Base-by-base conservation (phyloP, 2,888 invertebrate genomes). In the Metellina segmentata region DNA sequence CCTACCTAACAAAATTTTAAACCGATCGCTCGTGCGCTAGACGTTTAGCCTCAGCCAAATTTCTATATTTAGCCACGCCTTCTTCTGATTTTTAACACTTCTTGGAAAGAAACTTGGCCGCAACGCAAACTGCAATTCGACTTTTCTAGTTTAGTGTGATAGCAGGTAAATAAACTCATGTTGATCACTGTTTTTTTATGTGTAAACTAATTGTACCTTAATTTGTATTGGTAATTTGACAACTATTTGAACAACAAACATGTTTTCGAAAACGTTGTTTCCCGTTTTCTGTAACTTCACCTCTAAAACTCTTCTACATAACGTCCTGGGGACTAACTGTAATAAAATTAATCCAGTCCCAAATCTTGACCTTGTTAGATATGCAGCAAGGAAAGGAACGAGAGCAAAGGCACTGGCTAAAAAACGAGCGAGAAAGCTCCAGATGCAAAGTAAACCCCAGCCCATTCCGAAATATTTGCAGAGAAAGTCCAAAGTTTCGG, bases 371-470 rank as follows among this genome's bases (percentile, higher is more conserved):
- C 48, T 83, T 34, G 91, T 91, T 11, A 77, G 91, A 16, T 92
- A 81, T 81, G 83, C 83, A 6, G 89, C 88, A 34, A 69, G 92
- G 20, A 92, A 92, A 81, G 92, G 92, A 16, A 92, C 88, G 34
- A 70, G 92, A 13, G 92, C 79, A 13, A 81, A 79, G 6, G 52
- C 61, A 1, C 7, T 75, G 9, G 89, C 89, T 8, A 81, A 79
- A 19, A 92, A 85, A 20, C 83, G 51, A 52, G 88, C 79, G 4
- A 79, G 75, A 61, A 92, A 92, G 72, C 81, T 89, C 7, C 9
- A 19, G 19, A 34, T 85, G 9, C 85, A 85, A 13, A 85, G 70
- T 75, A 79, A 92, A 81, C 89, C 92, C 5, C 13, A 51, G 16
- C 89, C 92, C 8, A 49, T 89, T 19, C 92, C 92, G 0, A 89